Evolutionary conservation across 2,113 vertebrate species (phyloP).

Genomic region (Leptocoma aspasia): DNA sequence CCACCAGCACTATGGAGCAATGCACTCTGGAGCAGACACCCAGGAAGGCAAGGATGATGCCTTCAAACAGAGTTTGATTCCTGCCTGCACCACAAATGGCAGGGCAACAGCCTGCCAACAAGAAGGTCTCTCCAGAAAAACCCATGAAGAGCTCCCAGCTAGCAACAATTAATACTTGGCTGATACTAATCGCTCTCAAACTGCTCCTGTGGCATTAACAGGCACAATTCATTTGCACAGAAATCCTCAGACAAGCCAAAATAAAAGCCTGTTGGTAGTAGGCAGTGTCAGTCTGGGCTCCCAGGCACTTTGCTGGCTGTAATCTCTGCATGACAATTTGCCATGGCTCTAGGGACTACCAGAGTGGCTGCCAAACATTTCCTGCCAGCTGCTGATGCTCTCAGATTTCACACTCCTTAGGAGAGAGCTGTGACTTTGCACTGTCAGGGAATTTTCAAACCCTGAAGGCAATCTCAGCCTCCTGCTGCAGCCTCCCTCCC

Average conservation of each 20-base stretch:
- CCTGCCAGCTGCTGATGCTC: not conserved
- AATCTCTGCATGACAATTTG: not conserved
- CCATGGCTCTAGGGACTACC: not conserved
- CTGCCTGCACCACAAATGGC: not conserved
- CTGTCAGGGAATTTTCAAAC: not conserved
- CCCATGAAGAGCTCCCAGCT: not conserved
- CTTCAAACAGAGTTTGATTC: not conserved
- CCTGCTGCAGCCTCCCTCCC: not conserved
- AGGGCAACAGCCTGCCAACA: not conserved
- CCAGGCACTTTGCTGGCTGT: not conserved
- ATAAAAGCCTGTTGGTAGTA: not conserved
- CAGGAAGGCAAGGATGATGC: not conserved
- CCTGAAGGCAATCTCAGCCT: not conserved
- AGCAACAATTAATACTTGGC: not conserved
- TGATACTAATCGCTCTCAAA: not conserved
- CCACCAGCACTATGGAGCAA: not conserved
- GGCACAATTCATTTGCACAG: not conserved
- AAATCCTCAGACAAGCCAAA: not conserved
- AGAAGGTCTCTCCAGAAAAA: not conserved
- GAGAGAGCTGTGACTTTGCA: constrained; percentile 7
- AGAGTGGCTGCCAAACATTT: not conserved
- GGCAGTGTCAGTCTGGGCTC: not conserved
- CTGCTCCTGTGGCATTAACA: not conserved
- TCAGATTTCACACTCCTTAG: not conserved
- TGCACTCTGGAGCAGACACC: not conserved